phyloP scores from a whole-genome alignment of 2,888 invertebrate species.

The Pollenia amentaria region DNA sequence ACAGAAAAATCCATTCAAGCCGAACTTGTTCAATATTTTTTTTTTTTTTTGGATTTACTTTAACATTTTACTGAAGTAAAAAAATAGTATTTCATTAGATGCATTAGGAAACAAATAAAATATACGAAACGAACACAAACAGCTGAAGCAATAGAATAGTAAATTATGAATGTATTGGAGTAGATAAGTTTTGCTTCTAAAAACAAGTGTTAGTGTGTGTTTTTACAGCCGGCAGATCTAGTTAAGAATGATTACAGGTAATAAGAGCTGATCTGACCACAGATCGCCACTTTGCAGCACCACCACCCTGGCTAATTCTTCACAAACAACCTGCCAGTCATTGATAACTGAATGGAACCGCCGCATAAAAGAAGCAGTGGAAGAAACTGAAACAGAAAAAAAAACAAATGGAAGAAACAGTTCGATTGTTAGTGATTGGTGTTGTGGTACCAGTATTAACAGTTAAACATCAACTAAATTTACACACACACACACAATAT shows the following conservation, averaged over 20 bases:
- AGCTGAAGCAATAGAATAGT: constrained; percentile 33
- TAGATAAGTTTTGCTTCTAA: not conserved
- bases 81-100: constrained; percentile 31
- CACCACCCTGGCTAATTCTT: constrained; percentile 13
- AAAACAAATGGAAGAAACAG: constrained; percentile 6
- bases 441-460: constrained; percentile 48
- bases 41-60: not conserved
- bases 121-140: not conserved
- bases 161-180: not conserved
- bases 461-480: constrained; percentile 36
- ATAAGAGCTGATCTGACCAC: constrained; percentile 48
- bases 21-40: not conserved
- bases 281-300: constrained; percentile 43
- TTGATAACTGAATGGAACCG: constrained; percentile 15
- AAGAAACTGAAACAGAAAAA: constrained; percentile 13
- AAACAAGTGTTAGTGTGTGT: not conserved
- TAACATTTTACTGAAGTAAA: constrained; percentile 1
- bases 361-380: not conserved
- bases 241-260: constrained; percentile 51
- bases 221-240: constrained; percentile 40
- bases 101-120: not conserved
- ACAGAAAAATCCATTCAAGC: constrained; percentile 39
- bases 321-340: constrained; percentile 20
- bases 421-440: constrained; percentile 53
- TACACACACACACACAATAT: constrained; percentile 16